Evolutionary conservation across 2,113 vertebrate genomes (phyloP), one percentile per base, ranked within the genome.

Genomic region (Scartelaos histophorus): DNA sequence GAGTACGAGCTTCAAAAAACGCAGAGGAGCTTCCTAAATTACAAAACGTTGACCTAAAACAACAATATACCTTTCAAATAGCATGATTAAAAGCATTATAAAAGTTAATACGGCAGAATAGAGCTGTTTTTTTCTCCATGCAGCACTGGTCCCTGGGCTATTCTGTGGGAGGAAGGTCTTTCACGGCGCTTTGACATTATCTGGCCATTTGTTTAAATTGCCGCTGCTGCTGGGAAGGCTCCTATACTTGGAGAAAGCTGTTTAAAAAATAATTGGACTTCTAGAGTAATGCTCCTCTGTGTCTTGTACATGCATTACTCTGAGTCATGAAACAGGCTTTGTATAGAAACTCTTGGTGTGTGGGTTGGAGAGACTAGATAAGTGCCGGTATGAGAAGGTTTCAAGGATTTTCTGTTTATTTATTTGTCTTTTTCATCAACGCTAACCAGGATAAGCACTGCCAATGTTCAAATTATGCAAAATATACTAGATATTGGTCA

Each of bases 181-280:
- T 85, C n/a, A 75, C 76, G 66, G 73, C 82, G 47, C 67, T 61
- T 29, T 75, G 62, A 73, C 68, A 34, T 71, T 75, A 47, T 76
- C 47, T 12, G 16, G 24, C 82, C 66, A 86, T 77, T 83, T 75
- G 25, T 17, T 24, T 38, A 64, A 80, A 76, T 73, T 69, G 60
- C 67, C 70, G 61, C 72, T 64, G 49, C 7, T 72, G 61, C 29
- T 29, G 56, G n/a, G 73, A 75, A 72, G 61, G 70, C 69, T 69
- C 66, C 80, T 67, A 38, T 3, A 66, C 51, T 76, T 61, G 65
- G 25, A 66, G 56, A 74, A 43, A 78, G 74, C 72, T 74, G 62
- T 75, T 82, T 69, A 66, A 43, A 66, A 43, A 84, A 70, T 81
- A 81, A 88, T 72, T 84, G 79, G 53, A 79, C 71, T 86, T 66